These are phyloP conservation scores for Gambusia affinis DNA, from an alignment of 2,113 vertebrate species.

Conservation along the genomic window DNA sequence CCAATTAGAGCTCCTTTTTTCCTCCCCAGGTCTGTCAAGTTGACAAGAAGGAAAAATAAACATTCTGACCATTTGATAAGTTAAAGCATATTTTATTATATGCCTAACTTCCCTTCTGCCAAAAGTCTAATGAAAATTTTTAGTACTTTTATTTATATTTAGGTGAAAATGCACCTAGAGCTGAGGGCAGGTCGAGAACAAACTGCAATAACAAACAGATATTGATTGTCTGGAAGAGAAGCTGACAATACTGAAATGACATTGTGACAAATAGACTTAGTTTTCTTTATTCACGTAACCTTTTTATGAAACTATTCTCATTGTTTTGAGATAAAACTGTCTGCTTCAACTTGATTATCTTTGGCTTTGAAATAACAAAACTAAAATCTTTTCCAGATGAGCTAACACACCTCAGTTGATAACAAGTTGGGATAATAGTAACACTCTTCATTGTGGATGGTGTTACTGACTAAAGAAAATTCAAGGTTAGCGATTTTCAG, in stretches of 20 bases:
- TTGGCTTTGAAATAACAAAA: no score
- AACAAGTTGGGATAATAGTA: no score
- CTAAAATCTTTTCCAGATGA: not conserved
- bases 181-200: slow-evolving; percentile 29
- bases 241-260: not conserved
- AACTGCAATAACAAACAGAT: slow-evolving; percentile 22
- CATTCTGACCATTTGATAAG: slow-evolving; percentile 3
- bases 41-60: slow-evolving; percentile 19
- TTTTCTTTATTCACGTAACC: slow-evolving; percentile 4
- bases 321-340: not conserved
- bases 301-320: slow-evolving; percentile 3
- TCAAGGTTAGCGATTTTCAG: not conserved
- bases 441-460: not conserved
- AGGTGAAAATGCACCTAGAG: not conserved
- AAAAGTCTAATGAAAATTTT: slow-evolving; percentile 4
- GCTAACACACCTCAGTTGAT: not conserved
- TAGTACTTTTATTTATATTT: not conserved
- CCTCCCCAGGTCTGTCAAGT: not conserved
- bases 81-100: not conserved
- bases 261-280: not conserved
- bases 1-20: slow-evolving; percentile 46
- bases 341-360: not conserved
- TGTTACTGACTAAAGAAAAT: not conserved
- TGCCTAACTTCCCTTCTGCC: not conserved
- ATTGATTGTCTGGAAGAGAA: slow-evolving; percentile 10